Percentiles rank a stretch among this genome's conserved stretches.
phyloP scores from a whole-genome alignment of 2,888 invertebrate genomes.

The Acrobasis suavella region DNA sequence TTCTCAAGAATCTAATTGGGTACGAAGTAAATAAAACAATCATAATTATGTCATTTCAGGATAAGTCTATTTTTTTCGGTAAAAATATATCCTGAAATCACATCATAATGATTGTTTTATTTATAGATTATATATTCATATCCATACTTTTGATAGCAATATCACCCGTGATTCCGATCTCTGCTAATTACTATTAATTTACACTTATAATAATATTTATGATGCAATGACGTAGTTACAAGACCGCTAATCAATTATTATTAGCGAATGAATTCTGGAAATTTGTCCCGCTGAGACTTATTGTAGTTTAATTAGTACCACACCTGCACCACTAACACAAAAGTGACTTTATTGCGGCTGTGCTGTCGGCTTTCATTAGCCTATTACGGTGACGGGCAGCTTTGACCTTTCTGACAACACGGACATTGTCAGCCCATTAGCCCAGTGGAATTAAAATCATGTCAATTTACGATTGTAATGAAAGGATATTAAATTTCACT shows the following conservation, averaged over 20 bases:
- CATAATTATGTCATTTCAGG: too few relatives aligned
- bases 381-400: conserved; percentile 35
- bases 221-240: not conserved
- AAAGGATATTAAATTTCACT: too few relatives aligned
- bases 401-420: conserved; percentile 36
- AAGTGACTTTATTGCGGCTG: conserved; percentile 43
- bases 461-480: not conserved
- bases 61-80: too few relatives aligned
- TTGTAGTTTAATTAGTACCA: conserved; percentile 60
- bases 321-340: conserved; percentile 51
- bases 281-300: conserved; percentile 40
- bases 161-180: too few relatives aligned
- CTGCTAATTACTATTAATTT: too few relatives aligned
- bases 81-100: too few relatives aligned
- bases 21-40: too few relatives aligned
- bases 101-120: too few relatives aligned
- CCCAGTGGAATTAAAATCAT: not conserved
- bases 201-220: not conserved
- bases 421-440: not conserved
- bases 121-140: too few relatives aligned
- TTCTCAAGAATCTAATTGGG: too few relatives aligned
- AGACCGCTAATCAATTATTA: not conserved
- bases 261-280: conserved; percentile 34
- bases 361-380: conserved; percentile 49
- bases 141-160: too few relatives aligned